Evolutionary conservation across 1,140 invertebrate species (phyloP), one percentile per base, ranked within the genome.

Genomic region (Rhopalosiphum maidis): DNA sequence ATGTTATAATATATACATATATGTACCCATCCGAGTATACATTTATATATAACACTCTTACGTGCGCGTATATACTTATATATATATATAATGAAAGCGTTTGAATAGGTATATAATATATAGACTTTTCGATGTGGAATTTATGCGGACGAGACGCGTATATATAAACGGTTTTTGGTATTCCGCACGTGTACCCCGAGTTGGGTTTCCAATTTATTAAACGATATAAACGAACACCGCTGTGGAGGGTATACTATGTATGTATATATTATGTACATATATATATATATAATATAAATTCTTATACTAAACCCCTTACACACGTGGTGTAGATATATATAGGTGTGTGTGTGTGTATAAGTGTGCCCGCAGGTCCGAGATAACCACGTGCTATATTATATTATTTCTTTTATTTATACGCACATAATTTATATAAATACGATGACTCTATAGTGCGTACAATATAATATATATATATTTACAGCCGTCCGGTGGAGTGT

Each of bases 151-250:
- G 60, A 46, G 2, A 86, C 30, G 30, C 68, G 90, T 25, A 21
- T 6, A 35, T 15, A 51, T 83, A 83, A 85, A 43, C 77, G 82
- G 90, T 93, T 86, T 93, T 86, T 54, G 68, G 68, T 92, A 92
- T 92, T 92, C 91, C 91, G 46, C 60, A 82, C 91, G 60, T 54
- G 87, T 82, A 68, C 90, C 30, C 43, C 43, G 18, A 51, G 91
- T 83, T 83, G 55, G 88, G 35, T 89, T 91, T 92, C 91, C 91
- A 92, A 92, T 92, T 92, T 92, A 92, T 92, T 92, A 85, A 92
- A 92, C 91, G 91, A 77, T 30, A 92, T 82, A 82, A 77, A 55
- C 68, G 77, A 51, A 51, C 30, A n/a, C 22, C 9, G 55, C 88
- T 0, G 88, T 11, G 54, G 15, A 21, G 30, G 15, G 22, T 30